Conservation (phyloP, 2,888 invertebrate genomes). For the Polylopha cassiicola region DNA sequence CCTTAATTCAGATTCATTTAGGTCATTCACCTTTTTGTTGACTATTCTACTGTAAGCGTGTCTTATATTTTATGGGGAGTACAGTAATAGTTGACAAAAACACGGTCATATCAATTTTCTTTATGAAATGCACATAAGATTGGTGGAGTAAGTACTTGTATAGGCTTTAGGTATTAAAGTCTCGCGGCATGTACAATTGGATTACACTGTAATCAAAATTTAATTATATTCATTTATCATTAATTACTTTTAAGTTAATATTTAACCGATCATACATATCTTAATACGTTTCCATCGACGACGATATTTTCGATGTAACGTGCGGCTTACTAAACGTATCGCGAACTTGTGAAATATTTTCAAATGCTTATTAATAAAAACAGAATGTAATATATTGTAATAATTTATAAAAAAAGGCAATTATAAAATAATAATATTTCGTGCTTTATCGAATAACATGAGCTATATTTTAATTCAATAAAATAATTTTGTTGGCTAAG, state of each 20-base stretch:
- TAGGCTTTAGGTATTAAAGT: slow-evolving; percentile 73
- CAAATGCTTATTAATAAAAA: slow-evolving; percentile 21
- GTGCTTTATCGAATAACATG: slow-evolving; percentile 28
- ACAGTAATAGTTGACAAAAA: slow-evolving; percentile 1
- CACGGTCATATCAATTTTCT: too few species aligned
- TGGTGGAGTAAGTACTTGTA: slow-evolving; percentile 63
- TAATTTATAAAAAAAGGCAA: slow-evolving; percentile 6
- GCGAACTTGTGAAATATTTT: slow-evolving; percentile 19
- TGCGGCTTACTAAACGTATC: slow-evolving; percentile 18
- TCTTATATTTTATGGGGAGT: slow-evolving; percentile 5
- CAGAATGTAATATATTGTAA: slow-evolving; percentile 13
- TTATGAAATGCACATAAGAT: too few species aligned
- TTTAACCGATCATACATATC: slow-evolving; percentile 14
- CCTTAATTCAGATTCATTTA: slow-evolving; percentile 7
- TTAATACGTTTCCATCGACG: slow-evolving; percentile 8
- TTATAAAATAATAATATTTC: slow-evolving; percentile 36
- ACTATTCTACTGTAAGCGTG: slow-evolving; percentile 2
- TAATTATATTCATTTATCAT: slow-evolving; percentile 58
- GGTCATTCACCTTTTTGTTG: slow-evolving; percentile 5
- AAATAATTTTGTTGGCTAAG: slow-evolving; percentile 50
- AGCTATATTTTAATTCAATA: slow-evolving; percentile 27
- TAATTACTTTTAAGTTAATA: slow-evolving; percentile 51
- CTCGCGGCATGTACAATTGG: slow-evolving; percentile 63
- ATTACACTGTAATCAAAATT: slow-evolving; percentile 44
- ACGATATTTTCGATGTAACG: slow-evolving; percentile 13